A percentile compares a stretch with the other conserved stretches of the same genome.
Evolutionary conservation across 2,888 invertebrate genomes (phyloP).

Genomic region (Drosophila borealis): DNA sequence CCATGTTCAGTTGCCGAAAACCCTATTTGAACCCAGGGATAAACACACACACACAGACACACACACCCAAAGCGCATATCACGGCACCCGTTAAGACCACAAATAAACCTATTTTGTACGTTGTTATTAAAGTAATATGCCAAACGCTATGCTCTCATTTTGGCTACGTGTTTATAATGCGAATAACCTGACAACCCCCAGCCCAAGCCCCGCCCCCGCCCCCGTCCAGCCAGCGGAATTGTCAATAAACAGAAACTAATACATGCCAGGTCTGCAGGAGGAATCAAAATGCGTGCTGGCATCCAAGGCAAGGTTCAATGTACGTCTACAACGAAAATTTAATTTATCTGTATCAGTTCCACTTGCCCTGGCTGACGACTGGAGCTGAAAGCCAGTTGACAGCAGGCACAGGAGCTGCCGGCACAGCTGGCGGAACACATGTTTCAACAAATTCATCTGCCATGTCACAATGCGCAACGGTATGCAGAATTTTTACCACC

Average conservation of each 20-base stretch:
- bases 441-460: conserved; percentile 79
- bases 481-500: conserved; percentile 65
- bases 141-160: conserved; percentile 40
- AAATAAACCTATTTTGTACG: conserved; percentile 73
- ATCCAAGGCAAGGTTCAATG: conserved; percentile 60
- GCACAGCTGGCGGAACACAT: conserved; percentile 75
- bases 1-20: neutral
- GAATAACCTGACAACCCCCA: conserved; percentile 52
- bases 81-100: conserved; percentile 54
- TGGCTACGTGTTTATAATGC: conserved; percentile 73
- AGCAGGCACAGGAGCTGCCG: conserved; percentile 21
- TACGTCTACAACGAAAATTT: conserved; percentile 57
- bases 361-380: conserved; percentile 21
- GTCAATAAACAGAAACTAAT: conserved; percentile 54
- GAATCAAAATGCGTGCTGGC: conserved; percentile 77
- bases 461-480: conserved; percentile 81
- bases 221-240: neutral
- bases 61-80: conserved; percentile 30
- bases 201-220: neutral
- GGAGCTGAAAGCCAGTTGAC: conserved; percentile 19
- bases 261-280: conserved; percentile 30
- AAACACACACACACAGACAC: no score
- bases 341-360: conserved; percentile 82
- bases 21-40: no score
- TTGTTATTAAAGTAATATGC: conserved; percentile 62